Evolutionary conservation across 1,140 invertebrate genomes (phyloP).

Genomic region (Danaus plexippus): DNA sequence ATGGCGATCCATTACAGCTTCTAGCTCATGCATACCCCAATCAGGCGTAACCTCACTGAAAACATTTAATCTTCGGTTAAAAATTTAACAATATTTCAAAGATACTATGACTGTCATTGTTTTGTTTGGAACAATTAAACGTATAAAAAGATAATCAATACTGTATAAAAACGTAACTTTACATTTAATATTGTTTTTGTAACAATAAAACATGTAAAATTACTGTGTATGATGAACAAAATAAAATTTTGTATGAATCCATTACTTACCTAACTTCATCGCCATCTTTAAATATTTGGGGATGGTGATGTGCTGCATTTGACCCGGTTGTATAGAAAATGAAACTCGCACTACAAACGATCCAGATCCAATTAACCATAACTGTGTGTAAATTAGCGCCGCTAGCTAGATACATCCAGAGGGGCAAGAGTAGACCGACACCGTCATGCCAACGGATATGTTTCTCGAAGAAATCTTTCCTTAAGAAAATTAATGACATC

Average conservation of each 20-base stretch:
- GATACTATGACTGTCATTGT: neutral
- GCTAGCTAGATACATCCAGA: conserved; percentile 50
- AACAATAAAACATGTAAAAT: too few relatives aligned
- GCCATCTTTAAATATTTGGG: conserved; percentile 87
- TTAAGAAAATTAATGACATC: conserved; percentile 33
- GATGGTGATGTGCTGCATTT: conserved; percentile 87
- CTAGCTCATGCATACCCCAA: conserved; percentile 85
- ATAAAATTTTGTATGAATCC: neutral
- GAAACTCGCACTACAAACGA: conserved; percentile 74
- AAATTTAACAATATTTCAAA: conserved; percentile 3
- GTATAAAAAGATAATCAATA: too few relatives aligned
- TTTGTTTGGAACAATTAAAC: neutral
- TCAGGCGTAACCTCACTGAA: conserved; percentile 72
- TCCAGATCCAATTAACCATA: conserved; percentile 73
- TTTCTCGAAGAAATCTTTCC: conserved; percentile 38
- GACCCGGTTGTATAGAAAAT: conserved; percentile 78
- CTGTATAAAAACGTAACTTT: too few relatives aligned
- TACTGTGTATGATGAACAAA: neutral
- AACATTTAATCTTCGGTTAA: conserved; percentile 10
- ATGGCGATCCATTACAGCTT: conserved; percentile 80
- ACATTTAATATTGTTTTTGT: too few relatives aligned
- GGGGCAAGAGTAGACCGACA: conserved; percentile 42
- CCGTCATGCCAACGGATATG: conserved; percentile 55
- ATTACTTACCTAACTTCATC: conserved; percentile 73
- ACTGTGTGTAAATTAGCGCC: conserved; percentile 29